Conservation (phyloP, 1,140 invertebrate genomes). For the Nylanderia fulva region DNA sequence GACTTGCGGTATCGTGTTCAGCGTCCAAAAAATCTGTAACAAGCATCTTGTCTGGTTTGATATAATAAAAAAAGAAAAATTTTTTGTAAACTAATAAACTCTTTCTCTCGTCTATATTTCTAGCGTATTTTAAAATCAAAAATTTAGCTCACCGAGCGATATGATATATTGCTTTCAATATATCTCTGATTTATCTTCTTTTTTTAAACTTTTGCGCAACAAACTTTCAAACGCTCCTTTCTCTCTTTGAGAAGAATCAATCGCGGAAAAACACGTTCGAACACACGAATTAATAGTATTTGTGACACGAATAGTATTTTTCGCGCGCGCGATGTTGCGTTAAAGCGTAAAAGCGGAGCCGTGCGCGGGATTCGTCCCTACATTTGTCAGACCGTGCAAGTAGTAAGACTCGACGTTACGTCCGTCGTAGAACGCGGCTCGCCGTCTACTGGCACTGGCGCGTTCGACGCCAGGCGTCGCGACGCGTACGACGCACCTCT, state of each 20-base stretch:
- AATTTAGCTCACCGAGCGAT: background rate
- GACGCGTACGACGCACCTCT: constrained; percentile 53
- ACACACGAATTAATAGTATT: too few species aligned
- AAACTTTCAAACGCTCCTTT: background rate
- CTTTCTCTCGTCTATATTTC: too few species aligned
- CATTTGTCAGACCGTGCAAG: constrained; percentile 41
- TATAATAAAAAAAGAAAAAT: too few species aligned
- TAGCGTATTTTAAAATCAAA: too few species aligned
- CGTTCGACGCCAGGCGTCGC: constrained; percentile 72
- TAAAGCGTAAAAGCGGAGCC: background rate
- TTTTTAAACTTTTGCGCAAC: background rate
- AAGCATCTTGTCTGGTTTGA: too few species aligned
- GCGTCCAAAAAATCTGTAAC: too few species aligned
- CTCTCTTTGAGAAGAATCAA: background rate
- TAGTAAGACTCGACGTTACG: constrained; percentile 65
- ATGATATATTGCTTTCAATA: background rate
- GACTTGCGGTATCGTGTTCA: too few species aligned
- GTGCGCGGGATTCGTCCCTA: background rate
- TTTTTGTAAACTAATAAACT: too few species aligned
- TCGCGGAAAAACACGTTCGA: background rate
- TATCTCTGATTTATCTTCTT: background rate
- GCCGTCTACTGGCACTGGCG: constrained; percentile 78
- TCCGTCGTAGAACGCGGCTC: constrained; percentile 70
- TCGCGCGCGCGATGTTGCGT: background rate
- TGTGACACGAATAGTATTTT: too few species aligned